Base-by-base conservation (phyloP, 2,888 invertebrate species). In the Dugesia japonica region DNA sequence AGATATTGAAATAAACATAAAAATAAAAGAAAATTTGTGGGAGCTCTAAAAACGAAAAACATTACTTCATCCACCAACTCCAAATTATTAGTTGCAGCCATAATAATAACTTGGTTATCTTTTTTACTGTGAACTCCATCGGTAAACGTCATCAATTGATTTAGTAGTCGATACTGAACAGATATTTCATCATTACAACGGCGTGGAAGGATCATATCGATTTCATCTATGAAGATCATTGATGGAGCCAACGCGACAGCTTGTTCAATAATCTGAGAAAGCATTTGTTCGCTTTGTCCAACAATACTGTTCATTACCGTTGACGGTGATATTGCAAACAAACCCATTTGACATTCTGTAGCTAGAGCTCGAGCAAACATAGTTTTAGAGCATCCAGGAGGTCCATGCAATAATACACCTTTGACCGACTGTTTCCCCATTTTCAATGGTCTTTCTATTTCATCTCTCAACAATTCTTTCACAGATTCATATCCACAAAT, bases 351-450 rank as follows among this genome's bases (percentile, higher is more conserved):
- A 75, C 74, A 76, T 31, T 76, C 76, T 4, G 76, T 76, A 17
- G 76, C 76, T n/a, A 76, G 74, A 20, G 76, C 76, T 13, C 74
- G 27, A 7, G 72, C 76, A 20, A 76, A 76, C 76, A 75, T 76
- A 7, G 76, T 76, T 28, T 76, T 76, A 27, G 74, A 76, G 28
- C 76, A 76, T 13, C 76, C 76, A 23, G 38, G 76, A 26, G 76
- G 76, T 27, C 76, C 76, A 28, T 76, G 33, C 9, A 76, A 73
- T 15, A 76, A 28, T 9, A 76, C 27, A 7, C 76, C 76, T 27
- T n/a, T 23, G 33, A 73, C 33, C 9, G 23, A 17, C 15, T 31
- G 75, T 9, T 28, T 20, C 17, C 13, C 38, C 13, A 9, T 38
- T 38, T 38, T 38, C 20, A 73, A 28, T 7, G 76, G 31, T 28